Conservation (phyloP, 2,888 invertebrate species). For the Melipona bicolor region DNA sequence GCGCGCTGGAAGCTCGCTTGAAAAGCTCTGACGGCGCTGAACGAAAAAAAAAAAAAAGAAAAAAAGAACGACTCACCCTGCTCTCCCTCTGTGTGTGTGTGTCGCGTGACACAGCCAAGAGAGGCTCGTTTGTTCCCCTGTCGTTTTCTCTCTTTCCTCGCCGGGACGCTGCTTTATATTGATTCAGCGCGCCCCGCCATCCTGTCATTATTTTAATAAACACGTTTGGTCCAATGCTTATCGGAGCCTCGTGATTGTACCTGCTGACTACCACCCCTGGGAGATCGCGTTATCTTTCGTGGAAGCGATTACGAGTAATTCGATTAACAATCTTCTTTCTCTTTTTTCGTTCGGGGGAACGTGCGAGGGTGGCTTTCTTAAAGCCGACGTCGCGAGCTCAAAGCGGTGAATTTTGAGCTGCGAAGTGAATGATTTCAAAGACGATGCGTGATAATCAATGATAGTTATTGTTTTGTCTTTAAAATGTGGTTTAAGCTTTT, state of each 20-base stretch:
- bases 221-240: slow-evolving; percentile 13
- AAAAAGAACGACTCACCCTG: slow-evolving; percentile 8
- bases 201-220: slow-evolving; percentile 49
- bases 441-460: too few species aligned
- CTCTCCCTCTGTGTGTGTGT: too few species aligned
- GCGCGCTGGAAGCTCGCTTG: slow-evolving; percentile 9
- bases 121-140: slow-evolving; percentile 29
- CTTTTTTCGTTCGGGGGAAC: background rate
- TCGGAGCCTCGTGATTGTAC: background rate
- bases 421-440: too few species aligned
- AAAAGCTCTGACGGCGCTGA: slow-evolving; percentile 34
- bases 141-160: slow-evolving; percentile 1
- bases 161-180: slow-evolving; percentile 3
- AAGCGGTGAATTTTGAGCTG: background rate
- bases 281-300: slow-evolving; percentile 21
- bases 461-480: too few species aligned
- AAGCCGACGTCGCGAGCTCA: background rate
- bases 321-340: slow-evolving; percentile 3
- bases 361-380: background rate
- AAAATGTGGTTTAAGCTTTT: too few species aligned
- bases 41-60: too few species aligned
- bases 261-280: background rate
- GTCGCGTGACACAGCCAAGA: slow-evolving; percentile 24
- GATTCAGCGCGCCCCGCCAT: slow-evolving; percentile 5
- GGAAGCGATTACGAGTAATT: slow-evolving; percentile 28